A percentile compares a stretch with the other conserved stretches of the same genome.
phyloP scores from a whole-genome alignment of 2,888 invertebrate genomes.

The Caenorhabditis japonica region DNA sequence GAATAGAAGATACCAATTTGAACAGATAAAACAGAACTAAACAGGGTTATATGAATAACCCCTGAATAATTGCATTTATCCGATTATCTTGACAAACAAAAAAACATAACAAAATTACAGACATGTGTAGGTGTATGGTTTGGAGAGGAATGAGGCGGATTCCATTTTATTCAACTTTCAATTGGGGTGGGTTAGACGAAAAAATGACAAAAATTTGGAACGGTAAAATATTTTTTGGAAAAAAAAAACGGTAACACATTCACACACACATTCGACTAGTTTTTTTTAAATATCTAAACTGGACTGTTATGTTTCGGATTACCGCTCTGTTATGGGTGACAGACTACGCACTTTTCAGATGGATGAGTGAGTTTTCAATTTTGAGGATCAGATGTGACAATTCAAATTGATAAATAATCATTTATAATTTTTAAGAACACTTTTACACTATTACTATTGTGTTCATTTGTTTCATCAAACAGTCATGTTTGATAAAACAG shows the following conservation, averaged over 20 bases:
- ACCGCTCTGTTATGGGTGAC: constrained; percentile 36
- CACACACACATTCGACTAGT: constrained; percentile 29
- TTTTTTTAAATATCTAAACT: constrained; percentile 43
- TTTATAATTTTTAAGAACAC: too few relatives aligned
- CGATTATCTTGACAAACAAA: constrained; percentile 53
- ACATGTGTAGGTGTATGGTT: too few relatives aligned
- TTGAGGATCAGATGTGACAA: too few relatives aligned
- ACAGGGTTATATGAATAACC: constrained; percentile 55
- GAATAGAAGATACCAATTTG: constrained; percentile 13
- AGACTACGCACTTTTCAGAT: constrained; percentile 35
- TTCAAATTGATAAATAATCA: too few relatives aligned
- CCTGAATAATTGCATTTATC: constrained; percentile 66
- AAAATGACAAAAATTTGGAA: constrained; percentile 45
- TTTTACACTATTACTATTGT: too few relatives aligned
- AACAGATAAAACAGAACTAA: constrained; percentile 18
- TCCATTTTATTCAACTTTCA: background rate
- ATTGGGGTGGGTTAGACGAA: constrained; percentile 18
- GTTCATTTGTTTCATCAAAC: too few relatives aligned
- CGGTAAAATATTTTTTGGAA: constrained; percentile 16
- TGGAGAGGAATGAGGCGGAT: too few relatives aligned
- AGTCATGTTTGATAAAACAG: too few relatives aligned
- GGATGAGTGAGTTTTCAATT: background rate
- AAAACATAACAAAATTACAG: constrained; percentile 38
- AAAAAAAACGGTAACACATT: constrained; percentile 3
- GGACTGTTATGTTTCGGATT: constrained; percentile 47